Evolutionary conservation across 2,797 vertebrate species (phyloP).

Genomic region (Hydrophis major): DNA sequence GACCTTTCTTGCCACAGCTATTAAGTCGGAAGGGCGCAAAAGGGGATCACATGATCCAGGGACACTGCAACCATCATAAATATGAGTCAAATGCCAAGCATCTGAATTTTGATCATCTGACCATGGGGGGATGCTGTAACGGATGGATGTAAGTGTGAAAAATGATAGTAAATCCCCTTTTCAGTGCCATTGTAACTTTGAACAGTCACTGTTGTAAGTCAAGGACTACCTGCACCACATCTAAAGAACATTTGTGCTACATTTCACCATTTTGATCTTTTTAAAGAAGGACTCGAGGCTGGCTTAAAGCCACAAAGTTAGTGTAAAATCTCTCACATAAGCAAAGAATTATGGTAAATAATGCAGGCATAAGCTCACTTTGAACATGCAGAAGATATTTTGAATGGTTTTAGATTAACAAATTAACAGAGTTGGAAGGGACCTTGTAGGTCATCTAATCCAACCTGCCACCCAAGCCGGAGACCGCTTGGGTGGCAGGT

Average conservation of each 20-base stretch:
- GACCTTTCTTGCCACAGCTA: not conserved
- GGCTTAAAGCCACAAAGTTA: not conserved
- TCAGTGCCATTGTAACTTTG: not conserved
- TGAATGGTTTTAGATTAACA: not conserved
- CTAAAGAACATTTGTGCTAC: not conserved
- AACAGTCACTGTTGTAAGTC: not conserved
- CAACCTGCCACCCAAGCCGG: too few species aligned
- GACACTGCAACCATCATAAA: not conserved
- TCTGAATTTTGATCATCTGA: not conserved
- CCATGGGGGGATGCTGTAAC: not conserved
- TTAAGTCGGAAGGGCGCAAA: not conserved
- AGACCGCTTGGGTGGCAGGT: too few species aligned
- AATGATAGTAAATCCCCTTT: too few species aligned
- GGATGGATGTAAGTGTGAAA: too few species aligned
- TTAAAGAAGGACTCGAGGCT: not conserved
- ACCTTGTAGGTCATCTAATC: too few species aligned
- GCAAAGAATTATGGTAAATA: not conserved
- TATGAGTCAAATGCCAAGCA: not conserved
- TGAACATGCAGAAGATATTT: not conserved
- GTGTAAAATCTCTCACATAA: not conserved
- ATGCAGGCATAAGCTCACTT: not conserved
- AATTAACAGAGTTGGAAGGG: too few species aligned
- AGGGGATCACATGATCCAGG: not conserved
- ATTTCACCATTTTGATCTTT: not conserved
- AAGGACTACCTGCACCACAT: not conserved